phyloP scores from a whole-genome alignment of 2,113 vertebrate species.

The Rutilus rutilus region DNA sequence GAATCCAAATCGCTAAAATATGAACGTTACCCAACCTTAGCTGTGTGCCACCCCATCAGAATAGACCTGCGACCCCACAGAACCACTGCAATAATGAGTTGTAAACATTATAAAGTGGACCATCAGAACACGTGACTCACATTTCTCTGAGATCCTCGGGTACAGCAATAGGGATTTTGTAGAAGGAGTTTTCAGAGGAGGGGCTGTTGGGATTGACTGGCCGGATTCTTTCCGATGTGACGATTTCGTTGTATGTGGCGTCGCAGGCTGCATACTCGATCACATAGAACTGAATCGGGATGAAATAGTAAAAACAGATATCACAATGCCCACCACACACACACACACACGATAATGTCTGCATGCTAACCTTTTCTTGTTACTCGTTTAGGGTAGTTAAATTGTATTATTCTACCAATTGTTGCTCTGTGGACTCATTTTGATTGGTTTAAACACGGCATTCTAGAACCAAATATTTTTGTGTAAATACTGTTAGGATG shows the following conservation, averaged over 20 bases:
- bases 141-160: constrained; percentile 89
- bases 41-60: too few relatives aligned
- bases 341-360: background rate
- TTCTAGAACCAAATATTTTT: background rate
- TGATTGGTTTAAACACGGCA: background rate
- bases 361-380: background rate
- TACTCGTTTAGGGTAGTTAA: background rate
- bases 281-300: constrained; percentile 84
- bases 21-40: too few relatives aligned
- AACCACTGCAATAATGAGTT: too few relatives aligned
- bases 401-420: background rate
- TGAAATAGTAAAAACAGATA: background rate
- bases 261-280: constrained; percentile 92
- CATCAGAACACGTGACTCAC: constrained; percentile 72
- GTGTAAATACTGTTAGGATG: background rate
- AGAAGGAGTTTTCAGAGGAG: constrained; percentile 83
- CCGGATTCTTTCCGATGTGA: constrained; percentile 88
- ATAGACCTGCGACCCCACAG: too few relatives aligned
- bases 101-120: background rate
- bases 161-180: constrained; percentile 84
- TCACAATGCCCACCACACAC: background rate
- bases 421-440: background rate
- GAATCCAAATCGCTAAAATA: too few relatives aligned
- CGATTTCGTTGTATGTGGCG: constrained; percentile 92
- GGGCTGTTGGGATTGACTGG: constrained; percentile 89